Conservation (phyloP, 2,797 vertebrate species). For the Sandelia bainsii region DNA sequence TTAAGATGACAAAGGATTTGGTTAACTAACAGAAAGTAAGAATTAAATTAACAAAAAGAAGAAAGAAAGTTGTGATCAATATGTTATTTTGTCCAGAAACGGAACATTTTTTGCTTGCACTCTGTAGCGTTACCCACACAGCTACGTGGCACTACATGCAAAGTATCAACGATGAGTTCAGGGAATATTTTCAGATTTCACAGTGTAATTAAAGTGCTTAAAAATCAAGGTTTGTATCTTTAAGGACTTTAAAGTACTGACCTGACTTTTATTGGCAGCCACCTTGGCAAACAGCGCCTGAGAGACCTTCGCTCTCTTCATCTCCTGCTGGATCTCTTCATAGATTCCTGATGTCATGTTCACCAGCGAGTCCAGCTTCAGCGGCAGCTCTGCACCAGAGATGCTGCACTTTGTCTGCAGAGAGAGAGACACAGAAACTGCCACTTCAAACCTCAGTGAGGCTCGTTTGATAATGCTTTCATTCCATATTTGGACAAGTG, state of each 20-base stretch:
- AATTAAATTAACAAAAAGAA: not conserved
- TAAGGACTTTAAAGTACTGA: constrained; percentile 68
- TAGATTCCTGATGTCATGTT: constrained; percentile 95
- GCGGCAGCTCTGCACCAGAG: constrained; percentile 88
- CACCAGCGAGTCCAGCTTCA: constrained; percentile 91
- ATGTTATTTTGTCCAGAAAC: not conserved
- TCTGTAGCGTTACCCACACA: not conserved
- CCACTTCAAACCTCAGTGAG: not conserved
- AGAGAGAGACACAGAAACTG: not conserved
- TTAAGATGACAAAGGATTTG: not conserved
- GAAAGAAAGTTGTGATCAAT: not conserved
- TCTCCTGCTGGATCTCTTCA: constrained; percentile 98
- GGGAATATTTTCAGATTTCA: not conserved
- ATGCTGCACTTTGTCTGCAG: constrained; percentile 89
- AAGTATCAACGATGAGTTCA: not conserved
- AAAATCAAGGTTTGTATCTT: not conserved
- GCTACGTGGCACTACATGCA: not conserved
- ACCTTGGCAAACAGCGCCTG: constrained; percentile 98
- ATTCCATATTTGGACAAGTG: not conserved
- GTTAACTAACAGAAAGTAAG: not conserved
- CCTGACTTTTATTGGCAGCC: constrained; percentile 99
- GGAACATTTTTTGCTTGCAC: not conserved
- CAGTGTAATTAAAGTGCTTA: not conserved
- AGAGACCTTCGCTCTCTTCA: constrained; percentile 98
- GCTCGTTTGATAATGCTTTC: no score